Evolutionary conservation across 92 coral and sea anemone species (phyloP), one percentile per base, ranked within the genome.

Genomic region (Palythoa grandiflora): DNA sequence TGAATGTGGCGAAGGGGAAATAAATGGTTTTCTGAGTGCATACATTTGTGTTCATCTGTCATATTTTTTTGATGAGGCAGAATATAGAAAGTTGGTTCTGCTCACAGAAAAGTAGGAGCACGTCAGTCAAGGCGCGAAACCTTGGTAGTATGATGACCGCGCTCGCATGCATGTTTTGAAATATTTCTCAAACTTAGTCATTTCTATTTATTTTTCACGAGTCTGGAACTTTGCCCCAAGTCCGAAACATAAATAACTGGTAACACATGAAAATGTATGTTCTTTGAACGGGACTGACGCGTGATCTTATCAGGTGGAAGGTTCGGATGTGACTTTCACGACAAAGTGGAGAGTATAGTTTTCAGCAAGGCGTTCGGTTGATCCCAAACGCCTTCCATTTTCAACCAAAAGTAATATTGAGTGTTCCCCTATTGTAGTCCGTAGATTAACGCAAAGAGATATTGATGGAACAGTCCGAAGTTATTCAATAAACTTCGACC

Each of bases 191-290:
- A 44, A 8, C 20, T 21, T 53, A 50, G 14, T 9, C 20, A 65
- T 71, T 37, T 79, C 17, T 61, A 61, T 79, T 78, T 7, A 28
- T 21, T 50, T 76, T 8, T 35, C 54, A 28, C 44, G 83, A 50
- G 28, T 76, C 38, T 77, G 83, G 83, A 77, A 55, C 16, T 77
- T 54, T 77, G 83, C 83, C 79, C 36, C 83, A 73, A 38, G 53
- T 73, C 35, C 16, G 15, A 17, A 7, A 55, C 17, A n/a, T n/a
- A 17, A 17, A 17, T 63, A 16, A 17, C 4, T 20, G 1, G n/a
- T 21, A 63, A 63, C 20, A 63, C 70, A 17, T 16, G 5, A 63
- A 63, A 15, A 17, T 0, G 7, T 21, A 63, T 5, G 17, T 17
- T 19, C 61, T 5, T 63, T 5, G 17, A 63, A 17, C 20, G 4